Evolutionary conservation across 2,888 invertebrate species (phyloP).

Genomic region (Cephonodes hylas): DNA sequence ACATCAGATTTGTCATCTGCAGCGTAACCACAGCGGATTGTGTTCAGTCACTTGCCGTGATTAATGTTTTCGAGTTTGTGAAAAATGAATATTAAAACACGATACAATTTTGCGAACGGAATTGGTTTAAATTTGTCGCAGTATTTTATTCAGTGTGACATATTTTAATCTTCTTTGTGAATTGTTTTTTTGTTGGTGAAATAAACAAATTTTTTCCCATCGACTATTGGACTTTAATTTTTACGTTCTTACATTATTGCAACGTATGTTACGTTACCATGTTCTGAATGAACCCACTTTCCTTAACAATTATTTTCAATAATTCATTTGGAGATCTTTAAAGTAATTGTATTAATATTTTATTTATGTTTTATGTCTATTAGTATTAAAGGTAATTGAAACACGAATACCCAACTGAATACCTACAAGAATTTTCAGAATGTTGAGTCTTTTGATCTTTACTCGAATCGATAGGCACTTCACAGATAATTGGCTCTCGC

Average conservation of each 20-base stretch:
- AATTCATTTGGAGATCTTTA: no score
- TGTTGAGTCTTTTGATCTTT: neutral
- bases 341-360: no score
- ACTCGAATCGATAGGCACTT: neutral
- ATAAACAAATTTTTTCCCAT: no score
- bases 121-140: constrained; percentile 1
- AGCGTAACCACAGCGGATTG: neutral
- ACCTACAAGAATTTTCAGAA: no score
- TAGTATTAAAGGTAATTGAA: no score
- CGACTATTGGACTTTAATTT: no score
- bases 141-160: neutral
- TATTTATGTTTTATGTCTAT: no score
- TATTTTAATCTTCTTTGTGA: neutral
- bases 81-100: constrained; percentile 1
- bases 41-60: neutral
- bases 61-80: neutral
- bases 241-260: no score
- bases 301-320: no score
- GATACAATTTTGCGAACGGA: constrained; percentile 12
- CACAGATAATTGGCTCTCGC: neutral
- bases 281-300: no score
- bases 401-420: neutral
- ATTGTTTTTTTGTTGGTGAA: neutral
- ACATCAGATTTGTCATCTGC: neutral
- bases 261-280: no score